Evolutionary conservation across 2,113 vertebrate species (phyloP).

Genomic region (Campylomormyrus numenius): DNA sequence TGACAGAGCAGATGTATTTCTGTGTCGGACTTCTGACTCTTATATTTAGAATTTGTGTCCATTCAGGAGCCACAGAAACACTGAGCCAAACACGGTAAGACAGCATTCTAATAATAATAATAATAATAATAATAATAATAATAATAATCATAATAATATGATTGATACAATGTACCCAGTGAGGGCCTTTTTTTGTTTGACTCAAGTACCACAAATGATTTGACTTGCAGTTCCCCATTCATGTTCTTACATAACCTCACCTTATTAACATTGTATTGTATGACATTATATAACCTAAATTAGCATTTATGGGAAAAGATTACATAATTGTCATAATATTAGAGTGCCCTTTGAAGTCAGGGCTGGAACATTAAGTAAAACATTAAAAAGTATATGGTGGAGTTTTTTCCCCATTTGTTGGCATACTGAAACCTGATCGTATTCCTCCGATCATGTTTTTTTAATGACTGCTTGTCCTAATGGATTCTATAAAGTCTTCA

Average conservation of each 20-base stretch:
- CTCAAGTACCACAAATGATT: not conserved
- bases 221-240: conserved; percentile 11
- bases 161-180: not conserved
- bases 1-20: not conserved
- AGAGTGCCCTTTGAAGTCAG: conserved; percentile 46
- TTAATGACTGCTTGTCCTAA: conserved; percentile 50
- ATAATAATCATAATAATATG: not conserved
- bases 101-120: not conserved
- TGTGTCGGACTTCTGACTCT: not conserved
- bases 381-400: conserved; percentile 35
- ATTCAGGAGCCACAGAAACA: not conserved
- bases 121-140: not conserved
- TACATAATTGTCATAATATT: conserved; percentile 59
- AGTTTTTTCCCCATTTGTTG: conserved; percentile 35
- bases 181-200: not conserved
- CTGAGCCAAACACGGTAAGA: not conserved
- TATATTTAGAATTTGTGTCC: not conserved
- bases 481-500: conserved; percentile 34
- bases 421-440: conserved; percentile 42
- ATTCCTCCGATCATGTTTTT: conserved; percentile 46
- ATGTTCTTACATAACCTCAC: conserved; percentile 38
- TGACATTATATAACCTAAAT: conserved; percentile 46
- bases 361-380: conserved; percentile 49
- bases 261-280: conserved; percentile 39
- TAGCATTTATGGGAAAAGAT: conserved; percentile 43